Percentiles rank a stretch among this genome's conserved stretches.
phyloP scores from a whole-genome alignment of 2,797 vertebrate genomes.

The Amazonetta brasiliensis region DNA sequence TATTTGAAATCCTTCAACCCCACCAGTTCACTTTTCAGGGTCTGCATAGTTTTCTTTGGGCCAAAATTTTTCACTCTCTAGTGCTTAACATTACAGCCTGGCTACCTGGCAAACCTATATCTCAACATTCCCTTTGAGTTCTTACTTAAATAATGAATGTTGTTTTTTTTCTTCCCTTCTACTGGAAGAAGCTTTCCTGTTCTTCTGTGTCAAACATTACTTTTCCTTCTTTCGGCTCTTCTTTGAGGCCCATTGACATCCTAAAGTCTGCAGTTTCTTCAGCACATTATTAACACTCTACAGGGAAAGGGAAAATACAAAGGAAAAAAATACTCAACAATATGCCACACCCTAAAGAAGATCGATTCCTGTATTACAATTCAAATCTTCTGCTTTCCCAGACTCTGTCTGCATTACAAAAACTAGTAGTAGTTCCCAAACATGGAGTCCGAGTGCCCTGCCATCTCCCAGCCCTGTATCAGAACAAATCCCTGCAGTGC shows the following conservation, averaged over 20 bases:
- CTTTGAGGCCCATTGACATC: neutral
- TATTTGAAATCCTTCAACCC: neutral
- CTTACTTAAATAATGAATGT: neutral
- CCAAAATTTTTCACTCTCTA: neutral
- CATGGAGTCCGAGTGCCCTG: neutral
- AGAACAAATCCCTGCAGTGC: neutral
- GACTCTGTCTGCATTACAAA: neutral
- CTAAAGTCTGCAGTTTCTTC: neutral
- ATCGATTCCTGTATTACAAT: neutral
- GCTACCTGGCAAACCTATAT: neutral
- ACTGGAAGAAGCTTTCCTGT: neutral
- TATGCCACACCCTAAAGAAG: neutral
- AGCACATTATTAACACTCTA: neutral
- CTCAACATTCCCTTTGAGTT: constrained; percentile 22
- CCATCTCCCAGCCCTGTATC: neutral
- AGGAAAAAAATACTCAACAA: neutral
- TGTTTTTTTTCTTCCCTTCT: neutral
- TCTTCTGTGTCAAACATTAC: neutral
- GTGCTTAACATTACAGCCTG: neutral
- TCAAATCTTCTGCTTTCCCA: neutral
- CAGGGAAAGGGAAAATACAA: neutral
- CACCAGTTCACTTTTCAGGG: neutral
- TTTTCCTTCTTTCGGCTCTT: neutral
- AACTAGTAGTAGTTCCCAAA: neutral
- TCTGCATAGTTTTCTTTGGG: neutral